Conservation (phyloP, 2,888 invertebrate genomes). For the Thecophora atra region DNA sequence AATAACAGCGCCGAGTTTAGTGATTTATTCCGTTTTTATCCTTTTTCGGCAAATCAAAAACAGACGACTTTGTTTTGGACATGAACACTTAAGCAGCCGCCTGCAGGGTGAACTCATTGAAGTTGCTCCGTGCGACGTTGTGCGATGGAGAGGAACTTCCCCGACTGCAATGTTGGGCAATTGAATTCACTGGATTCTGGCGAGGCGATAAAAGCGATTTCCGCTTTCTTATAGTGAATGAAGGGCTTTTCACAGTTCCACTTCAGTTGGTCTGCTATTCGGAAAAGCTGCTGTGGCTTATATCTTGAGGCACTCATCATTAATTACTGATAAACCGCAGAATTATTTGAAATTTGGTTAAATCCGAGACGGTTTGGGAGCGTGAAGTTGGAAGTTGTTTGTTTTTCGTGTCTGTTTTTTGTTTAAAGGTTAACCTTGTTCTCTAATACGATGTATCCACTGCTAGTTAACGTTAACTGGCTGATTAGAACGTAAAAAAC, state of each 20-base stretch:
- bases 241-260: conserved; percentile 1
- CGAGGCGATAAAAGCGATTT: conserved; percentile 33
- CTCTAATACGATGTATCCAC: too few species aligned
- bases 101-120: conserved; percentile 35
- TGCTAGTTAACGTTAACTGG: too few species aligned
- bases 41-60: conserved; percentile 65
- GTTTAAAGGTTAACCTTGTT: too few species aligned
- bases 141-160: conserved; percentile 7
- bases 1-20: conserved; percentile 27
- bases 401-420: too few species aligned
- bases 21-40: conserved; percentile 25
- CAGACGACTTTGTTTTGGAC: conserved; percentile 66
- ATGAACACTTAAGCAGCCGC: conserved; percentile 57
- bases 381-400: too few species aligned
- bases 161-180: conserved; percentile 17
- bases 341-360: too few species aligned
- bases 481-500: too few species aligned
- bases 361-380: too few species aligned
- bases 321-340: too few species aligned
- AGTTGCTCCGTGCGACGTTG: conserved; percentile 13
- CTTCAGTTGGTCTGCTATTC: conserved; percentile 54
- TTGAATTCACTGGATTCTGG: conserved; percentile 25
- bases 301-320: conserved; percentile 5
- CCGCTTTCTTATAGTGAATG: conserved; percentile 22
- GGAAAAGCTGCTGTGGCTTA: conserved; percentile 55